A percentile compares a stretch with the other conserved stretches of the same genome.
Conservation (phyloP, 2,113 vertebrate genomes). For the Anser brachyrhynchus region DNA sequence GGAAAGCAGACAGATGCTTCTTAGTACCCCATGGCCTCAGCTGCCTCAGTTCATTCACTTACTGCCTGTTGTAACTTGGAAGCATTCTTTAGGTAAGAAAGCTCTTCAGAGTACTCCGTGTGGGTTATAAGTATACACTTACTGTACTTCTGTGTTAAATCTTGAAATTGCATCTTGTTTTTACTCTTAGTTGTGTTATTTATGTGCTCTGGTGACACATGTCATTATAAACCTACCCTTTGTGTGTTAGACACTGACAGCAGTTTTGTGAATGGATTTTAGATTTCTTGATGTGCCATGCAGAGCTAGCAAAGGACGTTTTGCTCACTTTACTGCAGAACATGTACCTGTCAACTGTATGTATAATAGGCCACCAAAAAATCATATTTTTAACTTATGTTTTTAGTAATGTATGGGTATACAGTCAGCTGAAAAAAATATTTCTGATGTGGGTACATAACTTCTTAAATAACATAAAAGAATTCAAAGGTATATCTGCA, state of each 20-base stretch:
- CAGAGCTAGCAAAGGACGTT: background rate
- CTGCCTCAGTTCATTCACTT: slow-evolving; percentile 57
- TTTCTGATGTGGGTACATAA: background rate
- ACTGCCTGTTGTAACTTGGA: slow-evolving; percentile 68
- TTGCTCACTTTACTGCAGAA: background rate
- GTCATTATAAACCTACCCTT: background rate
- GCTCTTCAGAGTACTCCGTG: background rate
- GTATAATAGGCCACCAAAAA: background rate
- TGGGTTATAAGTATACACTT: background rate
- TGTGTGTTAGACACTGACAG: background rate
- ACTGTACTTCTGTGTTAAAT: background rate
- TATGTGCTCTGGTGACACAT: background rate
- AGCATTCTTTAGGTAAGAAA: slow-evolving; percentile 70
- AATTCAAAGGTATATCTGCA: background rate
- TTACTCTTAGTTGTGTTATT: background rate
- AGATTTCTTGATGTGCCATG: background rate
- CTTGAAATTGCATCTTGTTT: background rate
- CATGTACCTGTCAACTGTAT: background rate
- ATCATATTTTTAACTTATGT: background rate
- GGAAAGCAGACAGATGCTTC: slow-evolving; percentile 74
- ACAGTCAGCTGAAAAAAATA: background rate
- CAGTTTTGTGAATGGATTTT: background rate
- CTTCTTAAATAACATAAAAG: background rate
- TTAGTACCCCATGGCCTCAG: slow-evolving; percentile 74
- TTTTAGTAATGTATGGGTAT: background rate